Percentiles rank a stretch among this genome's conserved stretches.
These are phyloP conservation scores for Thysanoteuthis rhombus DNA, from an alignment of 2,888 invertebrate species.

Conservation along the genomic window DNA sequence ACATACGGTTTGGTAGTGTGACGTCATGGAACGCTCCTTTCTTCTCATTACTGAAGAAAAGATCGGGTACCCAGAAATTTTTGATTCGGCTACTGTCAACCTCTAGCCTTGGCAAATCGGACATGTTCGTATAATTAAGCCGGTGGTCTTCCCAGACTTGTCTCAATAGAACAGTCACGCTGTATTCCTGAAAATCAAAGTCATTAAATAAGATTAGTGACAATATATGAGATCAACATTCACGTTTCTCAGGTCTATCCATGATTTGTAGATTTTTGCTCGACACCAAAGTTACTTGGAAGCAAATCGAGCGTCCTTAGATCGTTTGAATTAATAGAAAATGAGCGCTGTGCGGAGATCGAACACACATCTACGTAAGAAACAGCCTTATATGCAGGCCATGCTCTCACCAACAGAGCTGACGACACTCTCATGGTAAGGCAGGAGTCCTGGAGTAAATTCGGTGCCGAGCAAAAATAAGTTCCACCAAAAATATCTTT, in stretches of 20 bases:
- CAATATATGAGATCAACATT: background rate
- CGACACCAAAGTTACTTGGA: too few relatives aligned
- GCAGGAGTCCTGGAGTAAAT: too few relatives aligned
- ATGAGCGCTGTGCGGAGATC: too few relatives aligned
- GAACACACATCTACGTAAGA: too few relatives aligned
- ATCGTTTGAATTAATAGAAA: too few relatives aligned
- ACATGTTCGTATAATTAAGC: conserved; percentile 2
- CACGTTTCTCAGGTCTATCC: background rate
- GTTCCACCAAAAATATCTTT: too few relatives aligned
- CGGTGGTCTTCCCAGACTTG: conserved; percentile 21
- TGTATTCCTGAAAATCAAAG: conserved; percentile 16
- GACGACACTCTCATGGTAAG: too few relatives aligned
- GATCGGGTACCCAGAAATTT: conserved; percentile 61
- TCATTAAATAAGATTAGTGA: background rate
- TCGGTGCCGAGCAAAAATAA: too few relatives aligned
- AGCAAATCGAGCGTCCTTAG: too few relatives aligned
- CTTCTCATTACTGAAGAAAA: conserved; percentile 62
- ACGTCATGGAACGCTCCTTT: conserved; percentile 57
- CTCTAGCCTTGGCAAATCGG: conserved; percentile 42
- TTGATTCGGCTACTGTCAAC: conserved; percentile 53
- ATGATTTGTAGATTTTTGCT: too few relatives aligned
- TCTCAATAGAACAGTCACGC: conserved; percentile 17
- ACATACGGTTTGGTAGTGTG: conserved; percentile 60
- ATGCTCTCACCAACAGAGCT: too few relatives aligned
- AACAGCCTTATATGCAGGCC: too few relatives aligned